Percentiles rank a stretch among this genome's conserved stretches.
Conservation (phyloP, 2,888 invertebrate genomes). For the Coelopa pilipes region DNA sequence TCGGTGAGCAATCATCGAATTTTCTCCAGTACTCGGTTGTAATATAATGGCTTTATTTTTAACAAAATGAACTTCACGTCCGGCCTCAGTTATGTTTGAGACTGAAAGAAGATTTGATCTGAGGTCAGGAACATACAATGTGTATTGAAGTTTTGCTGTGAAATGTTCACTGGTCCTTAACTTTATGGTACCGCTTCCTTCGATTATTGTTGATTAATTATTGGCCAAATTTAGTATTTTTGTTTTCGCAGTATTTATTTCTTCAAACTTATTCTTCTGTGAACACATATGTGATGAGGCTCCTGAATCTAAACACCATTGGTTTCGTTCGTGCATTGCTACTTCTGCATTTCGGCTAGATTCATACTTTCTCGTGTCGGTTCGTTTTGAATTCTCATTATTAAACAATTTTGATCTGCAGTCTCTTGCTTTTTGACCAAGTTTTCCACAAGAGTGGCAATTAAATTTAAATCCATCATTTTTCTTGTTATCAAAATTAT, state of each 20-base stretch:
- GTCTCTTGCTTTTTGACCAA: slow-evolving; percentile 3
- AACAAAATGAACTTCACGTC: slow-evolving; percentile 28
- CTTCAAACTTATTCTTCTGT: slow-evolving; percentile 20
- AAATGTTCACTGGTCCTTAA: slow-evolving; percentile 4
- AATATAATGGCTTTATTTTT: slow-evolving; percentile 19
- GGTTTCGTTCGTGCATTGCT: not conserved
- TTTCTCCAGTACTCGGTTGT: slow-evolving; percentile 36
- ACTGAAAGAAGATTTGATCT: slow-evolving; percentile 33
- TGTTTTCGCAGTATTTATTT: not conserved
- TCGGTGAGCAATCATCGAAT: slow-evolving; percentile 37
- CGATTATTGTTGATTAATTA: slow-evolving; percentile 12
- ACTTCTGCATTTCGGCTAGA: slow-evolving; percentile 1
- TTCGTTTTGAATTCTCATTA: not conserved
- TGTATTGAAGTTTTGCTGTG: not conserved
- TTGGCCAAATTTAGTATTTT: slow-evolving; percentile 20
- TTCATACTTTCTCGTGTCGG: not conserved
- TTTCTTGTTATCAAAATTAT: not conserved
- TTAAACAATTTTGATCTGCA: not conserved
- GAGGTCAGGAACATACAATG: slow-evolving; percentile 27
- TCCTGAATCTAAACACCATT: slow-evolving; percentile 35
- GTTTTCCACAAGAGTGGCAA: slow-evolving; percentile 5
- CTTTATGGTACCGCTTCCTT: slow-evolving; percentile 14
- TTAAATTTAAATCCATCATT: not conserved
- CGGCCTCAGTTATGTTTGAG: slow-evolving; percentile 26
- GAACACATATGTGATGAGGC: slow-evolving; percentile 35